Base-by-base conservation (phyloP, 2,797 vertebrate genomes). In the Leptoclinus maculatus region DNA sequence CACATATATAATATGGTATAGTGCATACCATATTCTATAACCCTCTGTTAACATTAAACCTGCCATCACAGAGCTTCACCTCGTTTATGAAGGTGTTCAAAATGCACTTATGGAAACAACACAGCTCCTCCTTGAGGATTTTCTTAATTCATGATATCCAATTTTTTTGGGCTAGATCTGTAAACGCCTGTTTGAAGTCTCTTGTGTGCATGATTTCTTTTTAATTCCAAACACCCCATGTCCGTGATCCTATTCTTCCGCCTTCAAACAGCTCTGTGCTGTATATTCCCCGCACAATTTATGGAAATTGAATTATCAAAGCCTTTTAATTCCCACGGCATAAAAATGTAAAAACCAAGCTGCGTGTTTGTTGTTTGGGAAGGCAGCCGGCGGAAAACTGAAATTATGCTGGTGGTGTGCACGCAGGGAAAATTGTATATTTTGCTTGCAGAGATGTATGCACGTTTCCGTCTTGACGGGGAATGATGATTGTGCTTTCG, bases 271-370 rank as follows among this genome's bases (percentile, higher is more conserved):
- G 80, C 90, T 88, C 80, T 74, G 82, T 39, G 88, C 78, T 63
- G 76, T 72, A 71, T 81, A 65, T 74, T 90, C 88, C 86, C 88
- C 0, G 6, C 69, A 75, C 88, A 86, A 88, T 93, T 91, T 89
- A 92, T 92, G 88, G 83, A 93, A 92, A 93, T 90, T 84, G 83
- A 84, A 91, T 88, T 89, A 94, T 94, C 90, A 91, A 92, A 94
- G 87, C 82, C 39, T 72, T 83, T 87, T 84, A 85, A 89, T 87
- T 90, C 86, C 83, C 86, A 76, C 67, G 58, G 79, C 68, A 87
- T 88, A 69, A 76, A 78, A 88, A 90, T 78, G 58, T 74, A 80
- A 85, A 51, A 83, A 80, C 21, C 69, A 53, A 60, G 73, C 76
- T 36, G 69, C 34, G 71, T 67, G 72, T 79, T 80, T 87, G 77